Base-by-base conservation (phyloP, 2,113 vertebrate genomes). In the Tretioscincus oriximinensis region DNA sequence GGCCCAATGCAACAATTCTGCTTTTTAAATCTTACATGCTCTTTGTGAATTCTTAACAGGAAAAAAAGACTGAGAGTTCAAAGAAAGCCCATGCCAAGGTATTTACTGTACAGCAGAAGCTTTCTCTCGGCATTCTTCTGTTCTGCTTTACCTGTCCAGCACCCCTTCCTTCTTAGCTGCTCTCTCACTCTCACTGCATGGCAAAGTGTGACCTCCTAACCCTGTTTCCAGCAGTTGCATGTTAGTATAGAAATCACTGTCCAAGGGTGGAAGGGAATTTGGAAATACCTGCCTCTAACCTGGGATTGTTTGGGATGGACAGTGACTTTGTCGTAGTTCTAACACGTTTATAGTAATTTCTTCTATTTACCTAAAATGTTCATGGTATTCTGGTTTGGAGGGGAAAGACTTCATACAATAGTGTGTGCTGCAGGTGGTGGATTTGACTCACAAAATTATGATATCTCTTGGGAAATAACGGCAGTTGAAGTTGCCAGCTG, bases 61-160 rank as follows among this genome's bases (percentile, higher is more conserved):
- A 95, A 90, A 97, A 97, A 95, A 95, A 93, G 94, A 95, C 95
- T 93, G 95, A 95, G 87, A 96, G 95, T 95, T 94, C 96, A 96
- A 97, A 96, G 96, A 96, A 93, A 96, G 85, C 92, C 45, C 95
- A 91, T 76, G 95, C 96, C 76, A 96, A 99, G 98, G 98, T 99
- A 99, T 96, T 97, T 95, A 90, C 87, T 84, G 65, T 81, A 29
- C 82, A 87, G 86, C 82, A 66, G 81, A 54, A 77, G 86, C 87
- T 87, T 76, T 60, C 16, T 88, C 11, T 71, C 76, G 51, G 3
- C 78, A 64, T 80, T 78, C 66, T 81, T 81, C 84, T 86, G 47
- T 79, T 89, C 79, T 9, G 89, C 89, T 91, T 58, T 91, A 7
- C 81, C 69, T 9, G 54, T 64, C 71, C 63, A 21, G 83, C 1